Percentiles rank a stretch among this genome's conserved stretches.
Conservation (phyloP, 2,888 invertebrate genomes). For the Ennomos quercinarius region DNA sequence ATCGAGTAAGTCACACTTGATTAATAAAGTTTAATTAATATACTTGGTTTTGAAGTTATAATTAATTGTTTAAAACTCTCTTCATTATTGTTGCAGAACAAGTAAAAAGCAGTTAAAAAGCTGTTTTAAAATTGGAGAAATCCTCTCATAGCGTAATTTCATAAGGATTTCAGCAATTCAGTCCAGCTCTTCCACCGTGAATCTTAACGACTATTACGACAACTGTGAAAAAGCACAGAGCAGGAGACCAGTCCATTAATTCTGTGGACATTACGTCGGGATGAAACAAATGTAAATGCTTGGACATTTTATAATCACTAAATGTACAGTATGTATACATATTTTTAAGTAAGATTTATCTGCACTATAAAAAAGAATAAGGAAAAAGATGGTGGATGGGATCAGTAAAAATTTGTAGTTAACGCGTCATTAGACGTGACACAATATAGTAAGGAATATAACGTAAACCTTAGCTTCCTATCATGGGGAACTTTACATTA, state of each 20-base stretch:
- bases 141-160: constrained; percentile 16
- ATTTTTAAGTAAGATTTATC: too few relatives aligned
- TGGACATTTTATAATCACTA: background rate
- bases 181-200: constrained; percentile 18
- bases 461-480: too few relatives aligned
- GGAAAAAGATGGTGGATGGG: too few relatives aligned
- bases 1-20: too few relatives aligned
- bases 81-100: background rate
- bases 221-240: constrained; percentile 18
- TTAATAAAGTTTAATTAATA: too few relatives aligned
- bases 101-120: constrained; percentile 6
- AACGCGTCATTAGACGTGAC: too few relatives aligned
- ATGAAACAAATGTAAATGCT: constrained; percentile 16
- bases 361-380: too few relatives aligned
- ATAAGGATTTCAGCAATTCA: constrained; percentile 20
- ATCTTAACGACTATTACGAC: constrained; percentile 22
- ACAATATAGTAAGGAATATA: too few relatives aligned
- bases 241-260: constrained; percentile 19
- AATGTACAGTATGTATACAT: background rate
- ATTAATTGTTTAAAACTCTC: too few relatives aligned
- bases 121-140: constrained; percentile 7
- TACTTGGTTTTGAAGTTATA: too few relatives aligned
- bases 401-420: too few relatives aligned
- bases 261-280: constrained; percentile 10
- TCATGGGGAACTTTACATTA: background rate